Conservation (phyloP, 2,888 invertebrate genomes). For the Agonopterix subpropinquella region DNA sequence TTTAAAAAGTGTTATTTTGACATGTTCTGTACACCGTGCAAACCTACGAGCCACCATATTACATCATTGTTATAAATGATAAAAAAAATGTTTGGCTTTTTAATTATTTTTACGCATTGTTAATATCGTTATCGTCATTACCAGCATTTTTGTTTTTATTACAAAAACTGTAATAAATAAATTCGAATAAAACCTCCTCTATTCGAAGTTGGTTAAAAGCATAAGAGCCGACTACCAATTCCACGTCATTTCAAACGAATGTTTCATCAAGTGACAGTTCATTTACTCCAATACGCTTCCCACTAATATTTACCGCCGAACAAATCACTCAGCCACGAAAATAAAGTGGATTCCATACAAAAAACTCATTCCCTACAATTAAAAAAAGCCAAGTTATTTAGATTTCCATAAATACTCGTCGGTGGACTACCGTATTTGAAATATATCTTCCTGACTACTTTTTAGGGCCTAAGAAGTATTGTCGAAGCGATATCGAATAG, state of each 20-base stretch:
- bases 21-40: too few relatives aligned
- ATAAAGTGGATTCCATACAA: conserved; percentile 59
- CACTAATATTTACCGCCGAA: conserved; percentile 52
- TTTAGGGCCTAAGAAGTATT: conserved; percentile 20
- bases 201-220: too few relatives aligned
- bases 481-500: background rate
- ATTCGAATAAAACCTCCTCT: too few relatives aligned
- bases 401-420: conserved; percentile 71
- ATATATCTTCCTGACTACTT: conserved; percentile 65
- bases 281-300: conserved; percentile 35
- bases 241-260: too few relatives aligned
- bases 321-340: conserved; percentile 64
- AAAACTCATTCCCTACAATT: conserved; percentile 65
- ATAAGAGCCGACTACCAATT: background rate
- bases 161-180: too few relatives aligned
- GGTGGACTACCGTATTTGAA: conserved; percentile 52
- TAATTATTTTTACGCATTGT: too few relatives aligned
- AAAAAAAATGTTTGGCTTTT: too few relatives aligned
- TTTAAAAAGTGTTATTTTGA: too few relatives aligned
- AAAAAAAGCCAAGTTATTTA: conserved; percentile 68
- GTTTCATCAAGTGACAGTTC: conserved; percentile 31
- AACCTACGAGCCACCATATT: too few relatives aligned
- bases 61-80: too few relatives aligned
- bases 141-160: too few relatives aligned
- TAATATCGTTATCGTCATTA: too few relatives aligned